phyloP scores from a whole-genome alignment of 2,888 invertebrate genomes.

The Gymnosoma rotundatum region DNA sequence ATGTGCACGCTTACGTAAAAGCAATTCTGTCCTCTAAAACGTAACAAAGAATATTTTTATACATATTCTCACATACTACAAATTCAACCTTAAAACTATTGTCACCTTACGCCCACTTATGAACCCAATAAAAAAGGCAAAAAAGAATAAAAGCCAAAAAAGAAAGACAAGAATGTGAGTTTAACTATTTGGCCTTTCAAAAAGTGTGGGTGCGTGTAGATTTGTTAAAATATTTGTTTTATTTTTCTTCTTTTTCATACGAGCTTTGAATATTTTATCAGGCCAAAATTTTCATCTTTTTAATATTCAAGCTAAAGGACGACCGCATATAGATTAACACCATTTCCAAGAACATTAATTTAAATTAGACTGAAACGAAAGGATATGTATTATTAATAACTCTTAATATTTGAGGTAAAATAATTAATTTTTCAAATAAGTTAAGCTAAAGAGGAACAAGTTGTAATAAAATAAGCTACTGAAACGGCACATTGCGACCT shows the following conservation, averaged over 20 bases:
- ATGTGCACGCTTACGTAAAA: no score
- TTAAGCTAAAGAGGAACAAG: no score
- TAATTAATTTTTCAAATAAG: no score
- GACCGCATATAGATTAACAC: not conserved
- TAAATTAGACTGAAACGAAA: no score
- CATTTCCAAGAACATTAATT: not conserved
- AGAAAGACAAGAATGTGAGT: not conserved
- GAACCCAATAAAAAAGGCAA: not conserved
- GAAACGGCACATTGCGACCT: no score
- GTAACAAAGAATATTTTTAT: not conserved
- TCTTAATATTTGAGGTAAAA: no score
- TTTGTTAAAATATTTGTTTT: conserved; percentile 29
- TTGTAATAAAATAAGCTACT: no score
- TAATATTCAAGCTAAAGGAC: not conserved
- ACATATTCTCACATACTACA: not conserved
- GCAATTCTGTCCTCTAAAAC: no score
- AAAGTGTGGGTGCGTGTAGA: not conserved
- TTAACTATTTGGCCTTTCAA: conserved; percentile 48
- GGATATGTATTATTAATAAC: no score
- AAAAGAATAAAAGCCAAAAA: no score
- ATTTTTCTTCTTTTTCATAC: conserved; percentile 28
- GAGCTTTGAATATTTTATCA: conserved; percentile 52
- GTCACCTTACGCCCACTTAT: not conserved
- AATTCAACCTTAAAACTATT: not conserved
- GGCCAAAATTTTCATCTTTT: not conserved